Conservation (phyloP, 2,888 invertebrate genomes). For the Apeira syringaria region DNA sequence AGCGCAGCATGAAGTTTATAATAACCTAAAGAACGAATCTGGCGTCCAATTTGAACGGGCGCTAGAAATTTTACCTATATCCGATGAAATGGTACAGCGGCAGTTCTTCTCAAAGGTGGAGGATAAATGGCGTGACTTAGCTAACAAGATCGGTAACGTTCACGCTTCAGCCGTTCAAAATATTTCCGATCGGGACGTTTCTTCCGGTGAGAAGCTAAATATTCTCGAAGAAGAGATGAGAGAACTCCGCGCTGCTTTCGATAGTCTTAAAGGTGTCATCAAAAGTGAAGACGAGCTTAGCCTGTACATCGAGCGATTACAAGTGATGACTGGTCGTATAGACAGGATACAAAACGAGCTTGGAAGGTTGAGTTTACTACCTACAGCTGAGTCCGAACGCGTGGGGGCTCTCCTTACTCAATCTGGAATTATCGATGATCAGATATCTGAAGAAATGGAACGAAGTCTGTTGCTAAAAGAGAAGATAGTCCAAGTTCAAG, state of each 20-base stretch:
- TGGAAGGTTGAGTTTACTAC: constrained; percentile 88
- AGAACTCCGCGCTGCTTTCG: constrained; percentile 88
- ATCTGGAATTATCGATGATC: constrained; percentile 88
- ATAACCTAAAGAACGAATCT: constrained; percentile 89
- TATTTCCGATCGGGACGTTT: constrained; percentile 88
- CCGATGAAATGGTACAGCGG: constrained; percentile 92
- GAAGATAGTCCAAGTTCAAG: constrained; percentile 88
- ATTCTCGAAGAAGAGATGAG: constrained; percentile 90
- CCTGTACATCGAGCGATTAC: constrained; percentile 91
- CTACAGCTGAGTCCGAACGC: constrained; percentile 90
- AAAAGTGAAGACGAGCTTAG: constrained; percentile 93
- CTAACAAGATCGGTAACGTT: constrained; percentile 85
- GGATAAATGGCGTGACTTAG: constrained; percentile 88
- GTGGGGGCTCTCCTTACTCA: constrained; percentile 88
- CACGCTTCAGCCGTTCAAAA: constrained; percentile 87
- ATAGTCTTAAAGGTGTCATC: constrained; percentile 89
- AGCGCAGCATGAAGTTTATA: constrained; percentile 93
- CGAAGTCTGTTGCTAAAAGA: constrained; percentile 89
- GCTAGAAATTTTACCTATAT: constrained; percentile 90
- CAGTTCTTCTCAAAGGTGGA: constrained; percentile 91
- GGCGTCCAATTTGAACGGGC: constrained; percentile 90
- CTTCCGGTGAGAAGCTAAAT: constrained; percentile 89
- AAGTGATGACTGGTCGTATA: constrained; percentile 89
- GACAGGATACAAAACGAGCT: constrained; percentile 91
- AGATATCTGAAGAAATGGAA: constrained; percentile 91